phyloP scores from a whole-genome alignment of 1,140 invertebrate species.

The Augochlora pura region DNA sequence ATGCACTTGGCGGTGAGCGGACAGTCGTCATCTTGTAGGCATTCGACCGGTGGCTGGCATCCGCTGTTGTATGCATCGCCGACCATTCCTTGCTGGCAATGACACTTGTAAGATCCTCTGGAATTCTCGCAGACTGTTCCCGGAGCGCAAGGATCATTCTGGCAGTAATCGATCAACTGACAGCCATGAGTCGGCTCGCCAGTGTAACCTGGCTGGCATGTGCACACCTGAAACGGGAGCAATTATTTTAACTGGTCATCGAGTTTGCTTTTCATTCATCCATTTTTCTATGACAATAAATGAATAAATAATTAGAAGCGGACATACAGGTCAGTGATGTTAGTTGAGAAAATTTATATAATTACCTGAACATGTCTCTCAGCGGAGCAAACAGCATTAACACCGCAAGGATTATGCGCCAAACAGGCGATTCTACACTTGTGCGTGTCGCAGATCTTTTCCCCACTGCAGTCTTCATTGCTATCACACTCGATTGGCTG shows the following conservation, averaged over 20 bases:
- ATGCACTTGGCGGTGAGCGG: slow-evolving; percentile 88
- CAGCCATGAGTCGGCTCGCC: slow-evolving; percentile 88
- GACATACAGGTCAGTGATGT: too few relatives aligned
- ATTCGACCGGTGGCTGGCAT: slow-evolving; percentile 89
- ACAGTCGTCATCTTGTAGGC: slow-evolving; percentile 88
- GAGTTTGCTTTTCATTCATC: too few relatives aligned
- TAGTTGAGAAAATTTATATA: background rate
- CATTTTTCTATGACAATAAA: too few relatives aligned
- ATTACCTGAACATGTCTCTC: slow-evolving; percentile 86
- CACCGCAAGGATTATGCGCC: slow-evolving; percentile 88
- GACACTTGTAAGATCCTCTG: slow-evolving; percentile 89
- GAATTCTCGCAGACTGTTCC: slow-evolving; percentile 91
- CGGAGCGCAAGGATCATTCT: slow-evolving; percentile 88
- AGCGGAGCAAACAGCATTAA: slow-evolving; percentile 90
- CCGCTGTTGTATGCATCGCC: slow-evolving; percentile 91
- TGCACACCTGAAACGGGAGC: slow-evolving; percentile 81
- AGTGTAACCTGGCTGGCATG: slow-evolving; percentile 92
- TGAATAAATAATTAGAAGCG: too few relatives aligned
- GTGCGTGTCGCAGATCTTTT: slow-evolving; percentile 89
- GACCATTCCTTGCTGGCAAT: slow-evolving; percentile 88
- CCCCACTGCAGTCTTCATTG: slow-evolving; percentile 88
- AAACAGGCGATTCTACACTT: slow-evolving; percentile 93
- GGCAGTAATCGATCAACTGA: slow-evolving; percentile 89
- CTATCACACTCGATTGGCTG: slow-evolving; percentile 87
- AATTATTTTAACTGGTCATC: too few relatives aligned